These are phyloP conservation scores for Ptiloglossa arizonensis DNA, from an alignment of 1,140 invertebrate species.

Conservation along the genomic window DNA sequence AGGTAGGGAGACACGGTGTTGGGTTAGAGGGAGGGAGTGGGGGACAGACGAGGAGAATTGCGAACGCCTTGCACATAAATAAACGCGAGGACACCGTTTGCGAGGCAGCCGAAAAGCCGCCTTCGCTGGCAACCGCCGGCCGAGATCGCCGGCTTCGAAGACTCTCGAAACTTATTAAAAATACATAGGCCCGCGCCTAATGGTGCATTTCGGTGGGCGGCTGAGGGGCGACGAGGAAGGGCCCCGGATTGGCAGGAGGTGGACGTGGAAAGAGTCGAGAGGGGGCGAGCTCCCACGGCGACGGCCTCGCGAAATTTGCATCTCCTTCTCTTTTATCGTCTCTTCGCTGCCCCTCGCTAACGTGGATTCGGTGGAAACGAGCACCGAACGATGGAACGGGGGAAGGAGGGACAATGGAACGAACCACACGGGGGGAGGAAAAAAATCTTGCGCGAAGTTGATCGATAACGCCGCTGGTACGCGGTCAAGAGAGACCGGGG, in stretches of 20 bases:
- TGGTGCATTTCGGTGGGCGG: conserved; percentile 71
- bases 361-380: conserved; percentile 34
- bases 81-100: conserved; percentile 76
- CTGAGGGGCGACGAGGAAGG: conserved; percentile 29
- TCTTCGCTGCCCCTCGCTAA: background rate
- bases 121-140: conserved; percentile 68
- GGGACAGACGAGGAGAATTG: conserved; percentile 61
- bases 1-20: conserved; percentile 40
- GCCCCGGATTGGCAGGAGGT: conserved; percentile 59
- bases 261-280: conserved; percentile 41
- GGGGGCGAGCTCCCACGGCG: conserved; percentile 55
- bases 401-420: background rate
- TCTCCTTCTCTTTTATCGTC: conserved; percentile 33
- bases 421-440: no score
- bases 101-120: conserved; percentile 75
- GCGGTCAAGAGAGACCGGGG: no score
- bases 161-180: conserved; percentile 79
- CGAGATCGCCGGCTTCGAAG: conserved; percentile 65
- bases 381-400: background rate
- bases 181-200: conserved; percentile 76
- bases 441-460: background rate
- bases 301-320: conserved; percentile 65
- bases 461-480: conserved; percentile 1
- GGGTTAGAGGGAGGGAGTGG: conserved; percentile 32
- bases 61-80: conserved; percentile 76